A percentile compares a stretch with the other conserved stretches of the same genome.
Evolutionary conservation across 2,888 invertebrate species (phyloP).

Genomic region (Pyrochroa serraticornis): DNA sequence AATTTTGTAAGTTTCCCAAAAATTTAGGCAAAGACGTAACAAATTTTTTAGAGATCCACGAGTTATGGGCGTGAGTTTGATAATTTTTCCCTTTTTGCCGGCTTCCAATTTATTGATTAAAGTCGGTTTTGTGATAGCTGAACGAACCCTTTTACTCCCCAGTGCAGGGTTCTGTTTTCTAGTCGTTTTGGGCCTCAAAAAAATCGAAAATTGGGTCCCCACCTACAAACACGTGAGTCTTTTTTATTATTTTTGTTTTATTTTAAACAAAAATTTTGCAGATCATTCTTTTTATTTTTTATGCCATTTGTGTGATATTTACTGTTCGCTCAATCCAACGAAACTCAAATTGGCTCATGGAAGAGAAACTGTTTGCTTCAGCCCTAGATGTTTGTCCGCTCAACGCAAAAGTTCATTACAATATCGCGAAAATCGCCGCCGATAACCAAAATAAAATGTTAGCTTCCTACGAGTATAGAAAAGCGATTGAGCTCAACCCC

Average conservation of each 20-base stretch:
- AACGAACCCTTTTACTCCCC: constrained; percentile 82
- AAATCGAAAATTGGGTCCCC: constrained; percentile 45
- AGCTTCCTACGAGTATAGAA: constrained; percentile 80
- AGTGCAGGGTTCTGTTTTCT: constrained; percentile 81
- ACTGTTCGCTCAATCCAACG: constrained; percentile 64
- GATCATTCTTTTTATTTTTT: constrained; percentile 47
- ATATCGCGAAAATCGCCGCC: constrained; percentile 87
- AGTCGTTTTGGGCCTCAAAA: constrained; percentile 67
- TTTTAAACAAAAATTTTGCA: constrained; percentile 35
- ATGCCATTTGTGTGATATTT: constrained; percentile 48
- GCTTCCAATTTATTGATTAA: constrained; percentile 83
- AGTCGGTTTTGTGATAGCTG: constrained; percentile 91
- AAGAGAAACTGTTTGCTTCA: constrained; percentile 78
- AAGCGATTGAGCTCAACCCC: constrained; percentile 67
- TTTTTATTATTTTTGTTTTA: not conserved
- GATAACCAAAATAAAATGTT: constrained; percentile 71
- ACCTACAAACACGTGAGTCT: not conserved
- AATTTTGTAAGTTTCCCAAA: constrained; percentile 38
- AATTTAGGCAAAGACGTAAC: not conserved
- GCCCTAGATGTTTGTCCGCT: constrained; percentile 88
- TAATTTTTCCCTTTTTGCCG: constrained; percentile 81
- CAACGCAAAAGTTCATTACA: constrained; percentile 94
- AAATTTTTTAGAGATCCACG: constrained; percentile 45
- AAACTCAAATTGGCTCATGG: constrained; percentile 80
- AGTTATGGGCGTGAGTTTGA: constrained; percentile 65